These are phyloP conservation scores for Caenorhabditis remanei DNA, from an alignment of 1,140 invertebrate genomes.

Conservation along the genomic window DNA sequence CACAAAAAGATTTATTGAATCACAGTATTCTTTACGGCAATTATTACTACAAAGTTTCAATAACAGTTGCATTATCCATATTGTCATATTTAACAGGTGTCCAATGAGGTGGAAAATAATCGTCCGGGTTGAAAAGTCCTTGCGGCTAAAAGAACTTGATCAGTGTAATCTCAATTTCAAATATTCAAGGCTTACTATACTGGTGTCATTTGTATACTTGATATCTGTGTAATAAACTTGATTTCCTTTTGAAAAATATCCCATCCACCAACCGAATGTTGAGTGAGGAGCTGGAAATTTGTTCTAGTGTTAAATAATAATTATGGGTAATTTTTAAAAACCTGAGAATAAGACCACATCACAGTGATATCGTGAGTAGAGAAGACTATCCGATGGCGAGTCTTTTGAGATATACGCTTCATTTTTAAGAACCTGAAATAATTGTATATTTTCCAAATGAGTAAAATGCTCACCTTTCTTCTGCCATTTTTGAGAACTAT, in stretches of 20 bases:
- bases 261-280: conserved; percentile 39
- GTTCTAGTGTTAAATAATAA: background rate
- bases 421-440: background rate
- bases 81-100: background rate
- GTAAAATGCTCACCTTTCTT: background rate
- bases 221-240: conserved; percentile 12
- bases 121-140: background rate
- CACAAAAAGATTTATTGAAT: background rate
- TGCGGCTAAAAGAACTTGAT: background rate
- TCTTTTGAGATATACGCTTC: background rate
- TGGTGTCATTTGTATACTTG: background rate
- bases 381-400: background rate
- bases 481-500: background rate
- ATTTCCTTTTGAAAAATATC: conserved; percentile 11
- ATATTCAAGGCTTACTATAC: background rate
- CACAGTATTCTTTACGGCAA: background rate
- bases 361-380: background rate
- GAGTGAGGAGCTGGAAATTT: conserved; percentile 13
- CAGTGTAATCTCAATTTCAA: background rate
- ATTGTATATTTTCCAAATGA: background rate
- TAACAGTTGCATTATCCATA: background rate
- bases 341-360: background rate
- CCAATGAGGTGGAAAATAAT: background rate
- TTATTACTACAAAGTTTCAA: conserved; percentile 2
- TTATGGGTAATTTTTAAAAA: background rate